Evolutionary conservation across 2,888 invertebrate species (phyloP), one percentile per base, ranked within the genome.

Genomic region (Temnothorax unifasciatus): DNA sequence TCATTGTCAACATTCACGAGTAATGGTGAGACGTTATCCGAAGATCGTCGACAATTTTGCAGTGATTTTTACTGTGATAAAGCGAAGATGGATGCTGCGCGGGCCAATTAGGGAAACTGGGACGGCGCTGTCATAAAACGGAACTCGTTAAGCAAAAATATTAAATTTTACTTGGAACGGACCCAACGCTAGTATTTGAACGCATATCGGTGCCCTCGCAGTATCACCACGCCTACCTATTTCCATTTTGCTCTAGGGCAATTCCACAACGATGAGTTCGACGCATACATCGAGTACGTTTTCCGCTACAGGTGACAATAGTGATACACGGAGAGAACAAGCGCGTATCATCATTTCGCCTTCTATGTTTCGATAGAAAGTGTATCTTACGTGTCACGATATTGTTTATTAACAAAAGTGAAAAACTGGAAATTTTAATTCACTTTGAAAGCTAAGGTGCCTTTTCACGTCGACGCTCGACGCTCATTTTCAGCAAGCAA

Each of bases 61-160:
- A 50, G 79, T 71, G 47, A 71, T 81, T 81, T 66, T 71, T 69
- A 69, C 38, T 11, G 47, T 13, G 57, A 71, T 57, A 79, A 76
- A 68, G 59, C 44, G 69, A 87, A 83, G 87, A 84, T 64, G 74
- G 76, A 88, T 79, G 81, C 85, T 79, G 82, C 50, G 68, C n/a
- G 76, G 89, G 90, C 92, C 92, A 94, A 93, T 94, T 94, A 93
- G 88, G 85, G 84, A 87, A 93, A 92, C 92, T 92, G 84, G 93
- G 88, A 85, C 92, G 87, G 79, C 59, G 73, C 79, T 87, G 86
- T 88, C 89, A 92, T 92, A 93, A 59, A 75, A 93, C 93, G 91
- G 90, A 92, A 89, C 92, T 92, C 92, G 92, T 93, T 93, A 92
- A 92, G 92, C 91, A 92, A 93, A 93, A 93, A 94, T 93, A 93